A percentile compares a stretch with the other conserved stretches of the same genome.
These are phyloP conservation scores for Podarcis muralis DNA, from an alignment of 2,113 vertebrate genomes.

Conservation along the genomic window DNA sequence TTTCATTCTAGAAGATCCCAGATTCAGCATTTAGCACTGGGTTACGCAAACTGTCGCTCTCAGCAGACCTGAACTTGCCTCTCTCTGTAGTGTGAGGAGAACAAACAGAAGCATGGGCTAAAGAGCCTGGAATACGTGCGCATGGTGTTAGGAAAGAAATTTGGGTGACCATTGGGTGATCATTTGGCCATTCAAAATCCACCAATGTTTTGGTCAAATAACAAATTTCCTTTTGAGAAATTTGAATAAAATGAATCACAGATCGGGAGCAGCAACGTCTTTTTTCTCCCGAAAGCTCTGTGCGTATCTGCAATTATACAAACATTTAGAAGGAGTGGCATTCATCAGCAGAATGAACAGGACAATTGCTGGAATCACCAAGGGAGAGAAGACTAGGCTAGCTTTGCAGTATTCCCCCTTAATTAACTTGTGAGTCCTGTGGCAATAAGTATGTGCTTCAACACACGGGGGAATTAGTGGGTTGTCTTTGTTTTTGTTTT, in stretches of 20 bases:
- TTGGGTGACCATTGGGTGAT: background rate
- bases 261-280: background rate
- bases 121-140: background rate
- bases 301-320: background rate
- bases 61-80: background rate
- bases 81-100: too few species aligned
- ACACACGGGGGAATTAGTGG: background rate
- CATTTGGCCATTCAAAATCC: background rate
- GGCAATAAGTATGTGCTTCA: background rate
- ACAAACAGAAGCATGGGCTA: background rate
- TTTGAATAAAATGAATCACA: background rate
- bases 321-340: background rate
- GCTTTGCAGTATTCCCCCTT: background rate
- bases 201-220: background rate
- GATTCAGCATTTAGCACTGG: background rate
- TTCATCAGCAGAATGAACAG: background rate
- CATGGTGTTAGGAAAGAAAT: background rate
- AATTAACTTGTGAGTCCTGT: background rate
- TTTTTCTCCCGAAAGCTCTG: background rate
- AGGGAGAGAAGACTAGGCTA: background rate
- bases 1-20: background rate
- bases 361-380: background rate
- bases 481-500: too few species aligned
- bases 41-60: background rate
- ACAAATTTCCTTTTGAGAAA: background rate